These are phyloP conservation scores for Leptinotarsa haldemani DNA, from an alignment of 2,888 invertebrate genomes.

Conservation along the genomic window DNA sequence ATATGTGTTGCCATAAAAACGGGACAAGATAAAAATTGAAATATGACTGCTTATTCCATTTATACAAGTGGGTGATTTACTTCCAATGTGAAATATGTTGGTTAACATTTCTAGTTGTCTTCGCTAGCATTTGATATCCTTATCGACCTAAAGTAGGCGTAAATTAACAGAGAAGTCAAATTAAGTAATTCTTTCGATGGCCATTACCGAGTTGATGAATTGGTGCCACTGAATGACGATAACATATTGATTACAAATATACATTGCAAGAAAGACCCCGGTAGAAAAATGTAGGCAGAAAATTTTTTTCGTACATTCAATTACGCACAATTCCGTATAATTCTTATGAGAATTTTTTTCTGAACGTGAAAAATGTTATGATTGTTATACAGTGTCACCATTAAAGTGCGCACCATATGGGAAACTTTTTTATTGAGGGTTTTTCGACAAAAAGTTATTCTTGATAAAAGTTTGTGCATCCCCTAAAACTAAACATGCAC, in stretches of 20 bases:
- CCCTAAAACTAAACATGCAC: too few species aligned
- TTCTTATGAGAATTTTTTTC: too few species aligned
- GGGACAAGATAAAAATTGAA: neutral
- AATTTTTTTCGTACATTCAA: too few species aligned
- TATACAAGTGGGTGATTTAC: neutral
- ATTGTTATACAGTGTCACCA: too few species aligned
- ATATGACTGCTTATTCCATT: neutral
- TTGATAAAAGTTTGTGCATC: too few species aligned
- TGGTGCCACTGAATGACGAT: neutral
- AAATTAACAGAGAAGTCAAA: constrained; percentile 9
- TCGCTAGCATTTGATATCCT: neutral
- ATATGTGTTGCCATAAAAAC: neutral
- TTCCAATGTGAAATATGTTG: constrained; percentile 1
- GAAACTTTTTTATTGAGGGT: too few species aligned
- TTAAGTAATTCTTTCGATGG: constrained; percentile 13
- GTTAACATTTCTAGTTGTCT: neutral
- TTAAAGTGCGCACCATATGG: too few species aligned
- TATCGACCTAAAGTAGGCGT: neutral
- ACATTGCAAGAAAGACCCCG: too few species aligned
- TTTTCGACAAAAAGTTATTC: too few species aligned
- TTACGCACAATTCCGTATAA: too few species aligned
- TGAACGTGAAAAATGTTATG: too few species aligned
- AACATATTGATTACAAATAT: neutral
- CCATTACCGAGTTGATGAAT: neutral
- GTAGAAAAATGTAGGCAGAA: too few species aligned